A percentile compares a stretch with the other conserved stretches of the same genome.
phyloP scores from a whole-genome alignment of 2,113 vertebrate species.

The Microtus richardsoni region DNA sequence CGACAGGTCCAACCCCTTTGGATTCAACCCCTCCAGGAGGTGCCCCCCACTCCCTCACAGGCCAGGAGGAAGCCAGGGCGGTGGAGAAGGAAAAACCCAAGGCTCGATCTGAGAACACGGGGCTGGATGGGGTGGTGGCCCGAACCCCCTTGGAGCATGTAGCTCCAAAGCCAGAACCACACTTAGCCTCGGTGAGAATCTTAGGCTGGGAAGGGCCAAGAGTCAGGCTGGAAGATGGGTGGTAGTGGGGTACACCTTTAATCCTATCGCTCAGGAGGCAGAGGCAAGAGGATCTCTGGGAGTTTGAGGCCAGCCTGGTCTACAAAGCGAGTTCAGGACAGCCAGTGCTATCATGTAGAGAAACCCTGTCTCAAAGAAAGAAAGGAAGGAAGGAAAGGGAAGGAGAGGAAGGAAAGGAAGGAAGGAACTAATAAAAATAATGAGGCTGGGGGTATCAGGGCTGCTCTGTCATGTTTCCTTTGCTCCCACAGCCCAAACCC shows the following conservation, averaged over 20 bases:
- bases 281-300: not conserved
- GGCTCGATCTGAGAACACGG: slow-evolving; percentile 89
- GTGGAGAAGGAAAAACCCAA: slow-evolving; percentile 95
- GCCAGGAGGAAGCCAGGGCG: slow-evolving; percentile 93
- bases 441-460: rapidly evolving
- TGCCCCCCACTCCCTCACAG: slow-evolving; percentile 93
- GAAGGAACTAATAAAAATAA: too few species aligned
- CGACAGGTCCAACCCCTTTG: slow-evolving; percentile 94
- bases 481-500: slow-evolving; percentile 92
- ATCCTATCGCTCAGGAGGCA: not conserved
- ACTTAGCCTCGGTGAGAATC: slow-evolving; percentile 91
- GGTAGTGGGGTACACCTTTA: not conserved
- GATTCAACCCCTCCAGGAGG: slow-evolving; percentile 94
- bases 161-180: slow-evolving; percentile 92
- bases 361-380: not conserved
- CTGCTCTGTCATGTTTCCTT: not conserved
- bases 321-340: not conserved
- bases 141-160: slow-evolving; percentile 92
- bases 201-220: not conserved
- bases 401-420: too few species aligned
- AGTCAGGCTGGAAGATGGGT: not conserved
- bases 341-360: not conserved
- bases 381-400: too few species aligned
- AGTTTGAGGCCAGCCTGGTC: not conserved
- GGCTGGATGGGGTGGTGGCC: slow-evolving; percentile 90